phyloP scores from a whole-genome alignment of 1,140 invertebrate species.

The Eupristina koningsbergeri region DNA sequence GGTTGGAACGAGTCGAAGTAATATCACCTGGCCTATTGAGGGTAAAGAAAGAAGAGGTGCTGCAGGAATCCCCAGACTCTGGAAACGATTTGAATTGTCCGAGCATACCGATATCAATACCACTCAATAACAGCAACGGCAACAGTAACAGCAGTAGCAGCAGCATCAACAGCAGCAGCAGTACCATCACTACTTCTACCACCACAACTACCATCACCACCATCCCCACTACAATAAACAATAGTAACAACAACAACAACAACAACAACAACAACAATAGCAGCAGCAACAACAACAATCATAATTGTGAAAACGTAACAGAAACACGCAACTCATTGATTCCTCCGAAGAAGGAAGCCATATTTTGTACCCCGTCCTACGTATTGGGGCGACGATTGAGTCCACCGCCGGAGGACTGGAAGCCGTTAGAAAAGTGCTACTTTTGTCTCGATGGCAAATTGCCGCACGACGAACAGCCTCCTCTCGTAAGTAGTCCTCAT shows the following conservation, averaged over 20 bases:
- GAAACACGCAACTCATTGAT: slow-evolving; percentile 52
- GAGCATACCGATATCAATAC: slow-evolving; percentile 56
- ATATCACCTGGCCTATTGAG: slow-evolving; percentile 69
- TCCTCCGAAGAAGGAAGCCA: slow-evolving; percentile 54
- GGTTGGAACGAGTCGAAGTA: slow-evolving; percentile 66
- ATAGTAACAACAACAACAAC: too few relatives aligned
- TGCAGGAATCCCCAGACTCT: slow-evolving; percentile 65
- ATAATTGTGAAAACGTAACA: too few relatives aligned
- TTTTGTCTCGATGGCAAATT: slow-evolving; percentile 89
- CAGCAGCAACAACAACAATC: too few relatives aligned
- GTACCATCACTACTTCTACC: too few relatives aligned
- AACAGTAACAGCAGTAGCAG: too few relatives aligned
- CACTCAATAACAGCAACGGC: slow-evolving; percentile 56
- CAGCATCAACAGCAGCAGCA: too few relatives aligned
- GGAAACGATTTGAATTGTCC: slow-evolving; percentile 51
- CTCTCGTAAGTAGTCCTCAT: slow-evolving; percentile 72
- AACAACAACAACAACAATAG: too few relatives aligned
- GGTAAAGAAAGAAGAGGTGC: slow-evolving; percentile 71
- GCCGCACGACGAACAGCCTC: slow-evolving; percentile 75
- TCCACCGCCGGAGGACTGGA: slow-evolving; percentile 83
- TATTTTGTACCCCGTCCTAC: slow-evolving; percentile 57
- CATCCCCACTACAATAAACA: too few relatives aligned
- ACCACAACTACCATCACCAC: too few relatives aligned
- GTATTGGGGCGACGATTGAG: slow-evolving; percentile 67
- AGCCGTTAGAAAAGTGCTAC: slow-evolving; percentile 88